phyloP scores from a whole-genome alignment of 2,113 vertebrate genomes.

The Varanus komodoensis region DNA sequence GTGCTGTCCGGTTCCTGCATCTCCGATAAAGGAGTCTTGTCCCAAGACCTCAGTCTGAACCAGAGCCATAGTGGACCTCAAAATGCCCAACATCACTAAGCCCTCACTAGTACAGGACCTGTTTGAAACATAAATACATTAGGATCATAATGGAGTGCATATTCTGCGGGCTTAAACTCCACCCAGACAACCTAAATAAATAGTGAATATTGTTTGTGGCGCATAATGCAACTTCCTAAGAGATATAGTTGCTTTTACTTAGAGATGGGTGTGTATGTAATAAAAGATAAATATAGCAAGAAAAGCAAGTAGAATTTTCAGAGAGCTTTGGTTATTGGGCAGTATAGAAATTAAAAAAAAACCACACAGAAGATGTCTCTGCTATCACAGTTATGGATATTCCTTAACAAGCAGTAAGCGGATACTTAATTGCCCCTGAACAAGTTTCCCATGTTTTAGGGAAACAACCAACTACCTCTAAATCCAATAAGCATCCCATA shows the following conservation, averaged over 20 bases:
- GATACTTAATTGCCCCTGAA: not conserved
- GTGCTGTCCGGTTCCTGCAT: no score
- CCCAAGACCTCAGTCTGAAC: no score
- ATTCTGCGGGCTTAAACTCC: fast-evolving
- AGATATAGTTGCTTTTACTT: not conserved
- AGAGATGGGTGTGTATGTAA: not conserved
- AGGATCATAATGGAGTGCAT: not conserved
- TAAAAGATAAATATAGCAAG: not conserved
- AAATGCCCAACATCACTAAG: no score
- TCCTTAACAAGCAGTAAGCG: not conserved
- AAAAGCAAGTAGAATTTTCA: no score
- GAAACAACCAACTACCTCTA: not conserved
- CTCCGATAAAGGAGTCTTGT: no score
- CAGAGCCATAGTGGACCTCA: no score
- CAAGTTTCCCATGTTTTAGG: not conserved
- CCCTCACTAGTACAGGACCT: no score
- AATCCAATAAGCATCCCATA: not conserved
- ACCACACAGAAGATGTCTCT: not conserved
- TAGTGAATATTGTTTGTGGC: not conserved
- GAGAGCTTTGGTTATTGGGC: no score
- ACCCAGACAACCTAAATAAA: not conserved
- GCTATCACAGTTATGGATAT: not conserved
- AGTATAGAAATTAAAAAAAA: no score
- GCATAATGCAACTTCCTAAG: not conserved
- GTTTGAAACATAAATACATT: no score